Evolutionary conservation across 2,888 invertebrate genomes (phyloP), one percentile per base, ranked within the genome.

Genomic region (Aphidoletes aphidimyza): DNA sequence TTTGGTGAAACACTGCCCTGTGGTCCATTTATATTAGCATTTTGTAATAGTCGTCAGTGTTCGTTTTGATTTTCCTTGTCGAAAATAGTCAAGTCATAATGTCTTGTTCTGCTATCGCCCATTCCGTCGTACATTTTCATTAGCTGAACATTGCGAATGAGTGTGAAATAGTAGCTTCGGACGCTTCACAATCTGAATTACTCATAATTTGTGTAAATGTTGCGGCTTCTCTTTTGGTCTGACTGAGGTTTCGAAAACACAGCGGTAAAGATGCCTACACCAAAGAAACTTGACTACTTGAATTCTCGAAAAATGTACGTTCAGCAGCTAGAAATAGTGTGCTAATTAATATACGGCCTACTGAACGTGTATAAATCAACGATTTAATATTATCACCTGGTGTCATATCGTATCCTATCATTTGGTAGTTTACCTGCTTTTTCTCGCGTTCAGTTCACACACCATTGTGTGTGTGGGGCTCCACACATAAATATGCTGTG

Each of bases 261-360:
- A 8, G 39, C 39, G 39, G 11, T 39, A 11, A 39, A 39, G 39
- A 39, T n/a, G 42, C 42, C 6, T 9, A 42, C 42, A 42, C 14
- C 6, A 6, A 42, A 47, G 19, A 19, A 47, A 47, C 11, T 69
- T 69, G 69, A 69, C 6, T 69, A 47, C 69, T 42, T 54, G n/a
- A n/a, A n/a, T n/a, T n/a, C n/a, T 22, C 54, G 54, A 54, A 54
- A n/a, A 81, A 81, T 81, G 11, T 37, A 37, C 22, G 69, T 22
- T n/a, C 81, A 39, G 81, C 81, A 81, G 81, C 81, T 81, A 81
- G 81, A 81, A 81, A 81, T 81, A 37, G 81, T 81, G 36, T 37
- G 37, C 81, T 81, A 81, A 81, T 81, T 81, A 81, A 81, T 81
- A 81, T 81, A 81, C 81, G 37, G 81, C 81, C 81, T 81, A 81